Evolutionary conservation across 2,797 vertebrate genomes (phyloP).

Genomic region (Pterois miles): DNA sequence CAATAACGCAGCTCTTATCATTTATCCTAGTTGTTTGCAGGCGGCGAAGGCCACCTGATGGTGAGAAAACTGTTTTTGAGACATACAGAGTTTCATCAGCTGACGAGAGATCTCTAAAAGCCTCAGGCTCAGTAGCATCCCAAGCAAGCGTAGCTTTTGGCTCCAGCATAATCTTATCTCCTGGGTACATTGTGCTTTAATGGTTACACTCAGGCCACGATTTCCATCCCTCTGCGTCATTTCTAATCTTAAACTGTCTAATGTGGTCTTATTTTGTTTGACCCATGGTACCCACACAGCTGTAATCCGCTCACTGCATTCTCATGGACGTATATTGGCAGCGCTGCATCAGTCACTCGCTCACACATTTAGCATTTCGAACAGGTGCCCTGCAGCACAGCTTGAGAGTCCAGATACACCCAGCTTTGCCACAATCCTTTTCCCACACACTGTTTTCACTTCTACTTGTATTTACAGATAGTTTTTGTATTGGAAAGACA

Average conservation of each 20-base stretch:
- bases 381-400: slow-evolving; percentile 64
- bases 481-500: slow-evolving; percentile 17
- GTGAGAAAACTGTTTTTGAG: slow-evolving; percentile 47
- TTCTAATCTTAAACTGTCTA: slow-evolving; percentile 59
- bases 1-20: slow-evolving; percentile 26
- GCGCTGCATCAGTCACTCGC: slow-evolving; percentile 36
- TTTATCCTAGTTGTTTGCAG: slow-evolving; percentile 35
- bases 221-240: slow-evolving; percentile 55
- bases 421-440: slow-evolving; percentile 61
- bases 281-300: slow-evolving; percentile 34
- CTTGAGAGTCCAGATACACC: slow-evolving; percentile 51
- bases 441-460: slow-evolving; percentile 47
- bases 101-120: slow-evolving; percentile 52
- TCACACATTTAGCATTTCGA: slow-evolving; percentile 68
- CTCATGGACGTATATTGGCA: slow-evolving; percentile 30
- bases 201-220: slow-evolving; percentile 57
- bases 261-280: slow-evolving; percentile 54
- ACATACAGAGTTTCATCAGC: slow-evolving; percentile 36
- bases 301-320: slow-evolving; percentile 24
- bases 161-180: slow-evolving; percentile 72
- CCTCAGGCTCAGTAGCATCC: slow-evolving; percentile 51
- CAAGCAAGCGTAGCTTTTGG: slow-evolving; percentile 55
- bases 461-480: slow-evolving; percentile 43
- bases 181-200: slow-evolving; percentile 61
- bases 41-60: slow-evolving; percentile 19